A percentile compares a stretch with the other conserved stretches of the same genome.
Conservation (phyloP, 2,888 invertebrate genomes). For the Melinaea marsaeus region DNA sequence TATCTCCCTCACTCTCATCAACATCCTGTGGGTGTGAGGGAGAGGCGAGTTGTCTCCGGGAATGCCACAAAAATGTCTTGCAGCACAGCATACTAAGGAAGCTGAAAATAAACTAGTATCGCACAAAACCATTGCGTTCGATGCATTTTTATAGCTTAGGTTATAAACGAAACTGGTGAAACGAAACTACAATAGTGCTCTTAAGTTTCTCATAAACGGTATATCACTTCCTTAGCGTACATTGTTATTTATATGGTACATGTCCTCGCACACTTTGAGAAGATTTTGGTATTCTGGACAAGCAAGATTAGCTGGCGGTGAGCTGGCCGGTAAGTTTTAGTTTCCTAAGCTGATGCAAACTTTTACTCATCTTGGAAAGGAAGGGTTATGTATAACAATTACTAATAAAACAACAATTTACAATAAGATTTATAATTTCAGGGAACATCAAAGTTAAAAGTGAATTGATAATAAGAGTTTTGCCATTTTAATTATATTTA, state of each 20-base stretch:
- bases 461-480: too few species aligned
- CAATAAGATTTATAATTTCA: too few species aligned
- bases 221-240: slow-evolving; percentile 60
- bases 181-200: slow-evolving; percentile 65
- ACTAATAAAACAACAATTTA: too few species aligned
- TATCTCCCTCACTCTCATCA: slow-evolving; percentile 1
- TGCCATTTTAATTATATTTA: too few species aligned
- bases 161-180: slow-evolving; percentile 57
- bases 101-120: slow-evolving; percentile 46
- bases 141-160: slow-evolving; percentile 69
- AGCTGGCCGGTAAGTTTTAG: background rate
- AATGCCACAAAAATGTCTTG: slow-evolving; percentile 36
- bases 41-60: slow-evolving; percentile 31
- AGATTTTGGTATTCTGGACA: slow-evolving; percentile 46
- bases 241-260: slow-evolving; percentile 54
- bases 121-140: slow-evolving; percentile 57
- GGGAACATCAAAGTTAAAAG: too few species aligned
- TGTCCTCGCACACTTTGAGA: slow-evolving; percentile 24
- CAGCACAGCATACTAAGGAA: slow-evolving; percentile 38
- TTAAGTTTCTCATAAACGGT: slow-evolving; percentile 69
- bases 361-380: background rate
- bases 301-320: slow-evolving; percentile 50
- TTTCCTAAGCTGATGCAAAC: slow-evolving; percentile 3
- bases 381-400: background rate
- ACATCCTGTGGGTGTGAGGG: slow-evolving; percentile 8